A percentile compares a stretch with the other conserved stretches of the same genome.
Evolutionary conservation across 2,113 vertebrate genomes (phyloP).

Genomic region (Maccullochella peelii): DNA sequence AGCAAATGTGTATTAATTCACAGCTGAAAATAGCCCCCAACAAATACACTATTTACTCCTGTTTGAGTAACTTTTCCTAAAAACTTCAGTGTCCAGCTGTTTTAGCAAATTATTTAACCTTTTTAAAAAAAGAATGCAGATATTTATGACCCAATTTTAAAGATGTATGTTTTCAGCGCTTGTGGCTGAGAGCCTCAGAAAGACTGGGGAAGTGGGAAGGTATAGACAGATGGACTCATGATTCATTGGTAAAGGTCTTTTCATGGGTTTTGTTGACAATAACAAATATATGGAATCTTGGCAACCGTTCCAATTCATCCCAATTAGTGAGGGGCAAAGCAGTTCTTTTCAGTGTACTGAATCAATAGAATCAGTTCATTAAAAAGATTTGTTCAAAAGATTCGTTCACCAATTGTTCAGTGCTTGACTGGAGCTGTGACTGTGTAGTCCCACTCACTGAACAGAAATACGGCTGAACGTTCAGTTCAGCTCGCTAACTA

Average conservation of each 20-base stretch:
- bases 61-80: not conserved
- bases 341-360: too few relatives aligned
- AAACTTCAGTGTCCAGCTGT: not conserved
- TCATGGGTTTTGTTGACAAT: not conserved
- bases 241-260: not conserved
- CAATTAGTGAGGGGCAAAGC: not conserved
- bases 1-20: not conserved
- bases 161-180: not conserved
- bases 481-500: too few relatives aligned
- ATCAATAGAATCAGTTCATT: too few relatives aligned
- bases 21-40: not conserved
- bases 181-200: not conserved
- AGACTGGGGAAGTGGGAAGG: not conserved
- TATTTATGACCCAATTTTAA: not conserved
- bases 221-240: not conserved
- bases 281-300: not conserved
- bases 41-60: not conserved
- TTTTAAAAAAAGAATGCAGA: not conserved
- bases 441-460: too few relatives aligned
- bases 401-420: too few relatives aligned
- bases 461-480: too few relatives aligned
- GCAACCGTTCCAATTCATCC: not conserved
- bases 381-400: too few relatives aligned
- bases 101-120: not conserved
- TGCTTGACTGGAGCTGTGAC: too few relatives aligned